Percentiles rank a stretch among this genome's conserved stretches.
Conservation (phyloP, 1,140 invertebrate genomes). For the Triops cancriformis region DNA sequence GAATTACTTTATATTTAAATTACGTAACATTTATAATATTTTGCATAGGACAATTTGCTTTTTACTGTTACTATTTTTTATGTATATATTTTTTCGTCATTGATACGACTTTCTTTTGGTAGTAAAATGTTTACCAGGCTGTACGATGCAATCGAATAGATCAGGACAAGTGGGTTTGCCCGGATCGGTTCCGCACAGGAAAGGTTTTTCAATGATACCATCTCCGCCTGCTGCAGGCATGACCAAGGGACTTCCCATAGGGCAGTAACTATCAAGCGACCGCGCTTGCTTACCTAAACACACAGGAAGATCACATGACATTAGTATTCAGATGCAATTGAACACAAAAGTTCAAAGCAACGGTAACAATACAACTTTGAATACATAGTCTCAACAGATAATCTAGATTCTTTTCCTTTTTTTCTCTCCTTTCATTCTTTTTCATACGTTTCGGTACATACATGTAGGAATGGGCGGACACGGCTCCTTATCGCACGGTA, state of each 20-base stretch:
- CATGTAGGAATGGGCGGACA: conserved; percentile 75
- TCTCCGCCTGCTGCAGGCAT: conserved; percentile 53
- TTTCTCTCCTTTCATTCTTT: not conserved
- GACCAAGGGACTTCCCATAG: conserved; percentile 65
- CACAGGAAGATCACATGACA: not conserved
- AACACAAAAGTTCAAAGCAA: not conserved
- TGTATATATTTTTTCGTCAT: too few species aligned
- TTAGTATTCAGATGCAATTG: not conserved
- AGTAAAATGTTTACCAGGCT: conserved; percentile 50
- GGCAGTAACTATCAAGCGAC: conserved; percentile 64
- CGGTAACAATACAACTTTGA: not conserved
- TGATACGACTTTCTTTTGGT: not conserved
- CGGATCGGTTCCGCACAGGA: conserved; percentile 67
- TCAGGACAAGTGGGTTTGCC: conserved; percentile 73
- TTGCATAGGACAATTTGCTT: too few species aligned
- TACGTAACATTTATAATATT: too few species aligned
- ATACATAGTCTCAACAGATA: conserved; percentile 15
- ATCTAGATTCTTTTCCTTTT: not conserved
- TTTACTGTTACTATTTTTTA: too few species aligned
- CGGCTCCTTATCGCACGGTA: conserved; percentile 61
- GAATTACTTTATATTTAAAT: too few species aligned
- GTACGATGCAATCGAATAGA: conserved; percentile 65
- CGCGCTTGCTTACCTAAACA: conserved; percentile 56
- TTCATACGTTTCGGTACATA: conserved; percentile 38
- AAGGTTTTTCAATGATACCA: conserved; percentile 49